Conservation (phyloP, 1,140 invertebrate genomes). For the Arctopsyche grandis region DNA sequence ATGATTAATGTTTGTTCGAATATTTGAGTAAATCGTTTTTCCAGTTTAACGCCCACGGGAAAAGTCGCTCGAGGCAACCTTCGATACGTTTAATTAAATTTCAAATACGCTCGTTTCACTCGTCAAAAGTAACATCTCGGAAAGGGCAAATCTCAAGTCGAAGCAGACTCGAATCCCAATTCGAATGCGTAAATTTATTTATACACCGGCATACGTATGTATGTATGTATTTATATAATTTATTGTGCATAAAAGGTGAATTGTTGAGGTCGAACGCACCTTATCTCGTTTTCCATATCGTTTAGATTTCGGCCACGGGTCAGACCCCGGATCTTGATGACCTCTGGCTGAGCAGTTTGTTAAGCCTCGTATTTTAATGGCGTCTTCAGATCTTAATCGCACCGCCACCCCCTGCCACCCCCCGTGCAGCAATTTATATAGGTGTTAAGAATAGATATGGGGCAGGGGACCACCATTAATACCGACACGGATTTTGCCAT, state of each 20-base stretch:
- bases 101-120: background rate
- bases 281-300: slow-evolving; percentile 7
- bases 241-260: background rate
- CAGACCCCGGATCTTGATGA: slow-evolving; percentile 10
- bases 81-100: background rate
- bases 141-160: background rate
- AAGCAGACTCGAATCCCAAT: background rate
- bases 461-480: background rate
- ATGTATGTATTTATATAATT: background rate
- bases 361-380: slow-evolving; percentile 15
- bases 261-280: background rate
- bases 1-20: slow-evolving; percentile 31
- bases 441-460: slow-evolving; percentile 31
- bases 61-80: background rate
- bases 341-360: background rate
- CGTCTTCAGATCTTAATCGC: slow-evolving; percentile 9
- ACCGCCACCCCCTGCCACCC: background rate
- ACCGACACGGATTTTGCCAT: background rate
- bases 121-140: background rate
- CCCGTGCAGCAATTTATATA: slow-evolving; percentile 11
- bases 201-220: background rate
- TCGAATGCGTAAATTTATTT: background rate
- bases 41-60: slow-evolving; percentile 16
- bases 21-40: slow-evolving; percentile 30
- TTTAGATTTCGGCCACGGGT: background rate